A percentile compares a stretch with the other conserved stretches of the same genome.
phyloP scores from a whole-genome alignment of 2,113 vertebrate genomes.

The Gymnogyps californianus region DNA sequence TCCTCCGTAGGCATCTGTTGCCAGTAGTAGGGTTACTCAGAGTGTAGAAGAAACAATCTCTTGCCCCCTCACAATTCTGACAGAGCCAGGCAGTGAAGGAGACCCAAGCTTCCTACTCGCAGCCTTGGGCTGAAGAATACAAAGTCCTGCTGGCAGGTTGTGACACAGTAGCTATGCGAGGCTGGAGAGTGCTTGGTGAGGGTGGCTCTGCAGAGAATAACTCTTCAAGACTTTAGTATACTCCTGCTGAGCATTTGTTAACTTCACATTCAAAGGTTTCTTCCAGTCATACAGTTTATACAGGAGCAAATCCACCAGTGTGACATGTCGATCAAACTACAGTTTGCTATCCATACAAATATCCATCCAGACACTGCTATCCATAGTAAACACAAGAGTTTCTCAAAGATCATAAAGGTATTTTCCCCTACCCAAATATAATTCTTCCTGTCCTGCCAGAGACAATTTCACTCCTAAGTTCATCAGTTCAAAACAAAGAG shows the following conservation, averaged over 20 bases:
- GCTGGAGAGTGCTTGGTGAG: background rate
- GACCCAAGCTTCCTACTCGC: background rate
- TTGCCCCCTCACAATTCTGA: background rate
- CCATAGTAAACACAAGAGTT: background rate
- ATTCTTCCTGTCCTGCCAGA: background rate
- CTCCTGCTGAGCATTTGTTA: background rate
- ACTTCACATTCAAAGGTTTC: background rate
- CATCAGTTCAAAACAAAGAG: background rate
- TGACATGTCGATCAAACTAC: background rate
- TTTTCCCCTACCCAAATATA: background rate
- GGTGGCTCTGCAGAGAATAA: background rate
- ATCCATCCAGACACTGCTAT: background rate
- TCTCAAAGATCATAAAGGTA: background rate
- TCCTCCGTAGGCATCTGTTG: background rate
- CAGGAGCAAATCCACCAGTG: background rate
- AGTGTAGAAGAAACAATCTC: background rate
- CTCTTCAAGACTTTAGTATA: background rate
- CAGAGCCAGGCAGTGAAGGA: background rate
- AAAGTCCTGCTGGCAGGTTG: background rate
- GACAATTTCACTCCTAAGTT: background rate
- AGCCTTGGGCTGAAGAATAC: background rate
- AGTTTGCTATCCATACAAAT: background rate
- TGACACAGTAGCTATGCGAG: background rate
- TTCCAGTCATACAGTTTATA: background rate
- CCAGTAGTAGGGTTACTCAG: background rate